Conservation (phyloP, 1,140 invertebrate species). For the Diorhabda sublineata region DNA sequence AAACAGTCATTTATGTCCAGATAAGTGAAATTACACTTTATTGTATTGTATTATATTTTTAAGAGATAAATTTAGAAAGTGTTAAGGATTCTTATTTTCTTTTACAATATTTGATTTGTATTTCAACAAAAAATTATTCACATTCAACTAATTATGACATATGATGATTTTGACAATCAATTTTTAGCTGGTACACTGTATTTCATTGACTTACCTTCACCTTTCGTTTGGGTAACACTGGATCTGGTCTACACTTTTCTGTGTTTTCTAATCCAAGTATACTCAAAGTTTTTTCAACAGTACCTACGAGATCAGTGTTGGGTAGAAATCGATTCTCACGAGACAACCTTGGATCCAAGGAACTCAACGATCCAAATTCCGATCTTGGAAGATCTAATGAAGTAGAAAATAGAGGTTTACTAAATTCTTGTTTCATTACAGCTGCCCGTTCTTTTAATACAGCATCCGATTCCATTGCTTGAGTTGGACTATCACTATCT, state of each 20-base stretch:
- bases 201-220: slow-evolving; percentile 32
- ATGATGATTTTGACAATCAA: not conserved
- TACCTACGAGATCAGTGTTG: slow-evolving; percentile 43
- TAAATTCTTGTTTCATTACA: slow-evolving; percentile 50
- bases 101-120: too few relatives aligned
- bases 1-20: too few relatives aligned
- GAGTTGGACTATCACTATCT: slow-evolving; percentile 45
- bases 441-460: slow-evolving; percentile 47
- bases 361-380: slow-evolving; percentile 7
- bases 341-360: slow-evolving; percentile 34
- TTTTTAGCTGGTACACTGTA: not conserved
- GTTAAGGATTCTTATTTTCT: too few relatives aligned
- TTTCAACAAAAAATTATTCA: too few relatives aligned
- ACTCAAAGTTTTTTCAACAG: slow-evolving; percentile 45
- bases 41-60: too few relatives aligned
- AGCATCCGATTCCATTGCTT: slow-evolving; percentile 46
- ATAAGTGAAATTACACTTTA: too few relatives aligned
- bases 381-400: slow-evolving; percentile 2
- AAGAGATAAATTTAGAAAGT: too few relatives aligned
- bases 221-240: slow-evolving; percentile 43
- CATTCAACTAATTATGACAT: too few relatives aligned
- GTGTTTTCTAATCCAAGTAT: slow-evolving; percentile 43
- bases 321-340: slow-evolving; percentile 34
- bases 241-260: slow-evolving; percentile 29
- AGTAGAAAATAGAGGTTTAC: slow-evolving; percentile 32